phyloP scores from a whole-genome alignment of 2,888 invertebrate species.

The Morinoia aosen region DNA sequence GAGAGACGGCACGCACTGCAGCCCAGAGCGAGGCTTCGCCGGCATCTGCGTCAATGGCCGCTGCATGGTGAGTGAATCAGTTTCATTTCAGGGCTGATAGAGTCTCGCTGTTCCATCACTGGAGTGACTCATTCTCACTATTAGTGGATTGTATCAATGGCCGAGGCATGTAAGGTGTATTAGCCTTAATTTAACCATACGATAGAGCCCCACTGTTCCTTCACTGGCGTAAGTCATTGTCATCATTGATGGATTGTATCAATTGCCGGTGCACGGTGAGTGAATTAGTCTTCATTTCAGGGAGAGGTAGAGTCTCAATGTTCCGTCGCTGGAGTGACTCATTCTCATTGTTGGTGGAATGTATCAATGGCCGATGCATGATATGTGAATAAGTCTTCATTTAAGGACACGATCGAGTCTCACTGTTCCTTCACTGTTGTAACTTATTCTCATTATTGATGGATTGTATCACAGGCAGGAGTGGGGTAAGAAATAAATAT shows the following conservation, averaged over 20 bases:
- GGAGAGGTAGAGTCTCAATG: neutral
- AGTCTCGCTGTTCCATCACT: neutral
- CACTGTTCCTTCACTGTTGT: neutral
- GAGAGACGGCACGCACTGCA: conserved; percentile 66
- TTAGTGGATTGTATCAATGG: conserved; percentile 55
- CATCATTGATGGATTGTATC: neutral
- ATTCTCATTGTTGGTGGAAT: neutral
- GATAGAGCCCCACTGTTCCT: neutral
- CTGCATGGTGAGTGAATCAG: conserved; percentile 58
- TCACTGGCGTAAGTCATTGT: neutral
- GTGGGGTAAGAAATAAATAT: no score
- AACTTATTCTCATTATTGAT: neutral
- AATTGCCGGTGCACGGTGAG: conserved; percentile 65
- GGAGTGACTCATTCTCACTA: neutral
- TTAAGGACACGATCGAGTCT: neutral
- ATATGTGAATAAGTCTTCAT: conserved; percentile 37
- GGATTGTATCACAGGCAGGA: neutral
- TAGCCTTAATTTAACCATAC: neutral
- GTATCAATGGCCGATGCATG: conserved; percentile 63
- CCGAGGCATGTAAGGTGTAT: conserved; percentile 59
- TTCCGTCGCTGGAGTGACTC: neutral
- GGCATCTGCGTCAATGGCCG: conserved; percentile 67
- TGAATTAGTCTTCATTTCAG: neutral
- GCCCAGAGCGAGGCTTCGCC: conserved; percentile 50
- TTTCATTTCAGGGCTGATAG: neutral